Percentiles rank a stretch among this genome's conserved stretches.
These are phyloP conservation scores for Arbacia lixula DNA, from an alignment of 53 echinoderm and acorn worm species.

Conservation along the genomic window DNA sequence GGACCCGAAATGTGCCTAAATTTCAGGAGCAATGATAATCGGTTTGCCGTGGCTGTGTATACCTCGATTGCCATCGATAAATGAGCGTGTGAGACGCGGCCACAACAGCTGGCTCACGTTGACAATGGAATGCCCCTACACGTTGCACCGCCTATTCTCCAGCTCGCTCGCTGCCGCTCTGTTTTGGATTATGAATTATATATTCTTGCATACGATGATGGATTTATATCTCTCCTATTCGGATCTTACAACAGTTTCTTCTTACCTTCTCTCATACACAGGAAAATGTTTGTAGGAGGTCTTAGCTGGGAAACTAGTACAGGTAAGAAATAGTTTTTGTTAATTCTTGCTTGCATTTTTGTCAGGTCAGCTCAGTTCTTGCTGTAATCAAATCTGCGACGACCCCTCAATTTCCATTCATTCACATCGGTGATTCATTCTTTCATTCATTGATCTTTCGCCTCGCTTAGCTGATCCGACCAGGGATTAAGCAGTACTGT, in stretches of 20 bases:
- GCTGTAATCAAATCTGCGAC: neutral
- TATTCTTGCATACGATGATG: slow-evolving; percentile 48
- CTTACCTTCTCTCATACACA: slow-evolving; percentile 60
- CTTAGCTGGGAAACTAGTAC: slow-evolving; percentile 95
- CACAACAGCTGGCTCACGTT: slow-evolving; percentile 55
- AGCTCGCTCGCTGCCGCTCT: slow-evolving; percentile 27
- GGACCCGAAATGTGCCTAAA: slow-evolving; percentile 27
- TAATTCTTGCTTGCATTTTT: neutral
- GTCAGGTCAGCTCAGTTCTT: neutral
- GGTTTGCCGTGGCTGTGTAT: no score
- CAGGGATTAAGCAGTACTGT: no score
- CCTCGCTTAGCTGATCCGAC: no score
- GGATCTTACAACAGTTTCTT: slow-evolving; percentile 46
- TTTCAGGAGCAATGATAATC: no score
- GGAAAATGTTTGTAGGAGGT: slow-evolving; percentile 99
- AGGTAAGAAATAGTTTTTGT: slow-evolving; percentile 86
- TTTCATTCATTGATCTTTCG: neutral
- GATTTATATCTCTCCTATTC: slow-evolving; percentile 31
- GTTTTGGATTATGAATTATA: slow-evolving; percentile 56
- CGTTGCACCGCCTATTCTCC: slow-evolving; percentile 29
- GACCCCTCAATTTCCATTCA: neutral
- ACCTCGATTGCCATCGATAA: slow-evolving; percentile 16
- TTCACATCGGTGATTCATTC: neutral
- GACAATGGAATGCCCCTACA: slow-evolving; percentile 61
- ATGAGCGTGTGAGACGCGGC: slow-evolving; percentile 21